phyloP scores from a whole-genome alignment of 2,888 invertebrate genomes.

The Ephialtes manifestator region DNA sequence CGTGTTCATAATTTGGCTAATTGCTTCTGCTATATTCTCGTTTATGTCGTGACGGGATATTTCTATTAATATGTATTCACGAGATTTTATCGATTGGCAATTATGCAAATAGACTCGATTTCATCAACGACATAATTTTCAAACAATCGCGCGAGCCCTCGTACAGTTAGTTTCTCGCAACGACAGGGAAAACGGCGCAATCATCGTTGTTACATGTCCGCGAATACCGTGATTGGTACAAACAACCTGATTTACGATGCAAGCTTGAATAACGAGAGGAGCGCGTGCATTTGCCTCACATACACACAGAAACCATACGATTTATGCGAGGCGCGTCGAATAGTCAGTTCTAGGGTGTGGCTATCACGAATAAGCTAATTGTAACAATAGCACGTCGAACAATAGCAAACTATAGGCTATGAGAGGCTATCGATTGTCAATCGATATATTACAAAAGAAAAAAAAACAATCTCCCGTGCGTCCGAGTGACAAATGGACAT shows the following conservation, averaged over 20 bases:
- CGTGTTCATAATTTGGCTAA: background rate
- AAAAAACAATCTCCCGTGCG: conserved; percentile 31
- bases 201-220: conserved; percentile 21
- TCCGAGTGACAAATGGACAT: background rate
- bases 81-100: conserved; percentile 18
- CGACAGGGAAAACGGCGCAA: conserved; percentile 6
- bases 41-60: background rate
- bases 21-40: background rate
- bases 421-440: conserved; percentile 14
- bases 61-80: background rate
- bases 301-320: conserved; percentile 12
- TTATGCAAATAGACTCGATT: conserved; percentile 22
- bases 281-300: conserved; percentile 18
- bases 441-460: conserved; percentile 32
- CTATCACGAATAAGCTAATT: conserved; percentile 54
- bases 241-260: conserved; percentile 27
- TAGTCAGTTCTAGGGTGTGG: conserved; percentile 63
- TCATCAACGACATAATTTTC: conserved; percentile 18
- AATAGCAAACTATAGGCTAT: conserved; percentile 39
- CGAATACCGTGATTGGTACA: conserved; percentile 16
- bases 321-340: conserved; percentile 45
- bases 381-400: conserved; percentile 51
- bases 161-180: background rate
- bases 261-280: conserved; percentile 25
- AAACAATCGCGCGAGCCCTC: background rate